Conservation (phyloP, 2,888 invertebrate genomes). For the Xylota segnis region DNA sequence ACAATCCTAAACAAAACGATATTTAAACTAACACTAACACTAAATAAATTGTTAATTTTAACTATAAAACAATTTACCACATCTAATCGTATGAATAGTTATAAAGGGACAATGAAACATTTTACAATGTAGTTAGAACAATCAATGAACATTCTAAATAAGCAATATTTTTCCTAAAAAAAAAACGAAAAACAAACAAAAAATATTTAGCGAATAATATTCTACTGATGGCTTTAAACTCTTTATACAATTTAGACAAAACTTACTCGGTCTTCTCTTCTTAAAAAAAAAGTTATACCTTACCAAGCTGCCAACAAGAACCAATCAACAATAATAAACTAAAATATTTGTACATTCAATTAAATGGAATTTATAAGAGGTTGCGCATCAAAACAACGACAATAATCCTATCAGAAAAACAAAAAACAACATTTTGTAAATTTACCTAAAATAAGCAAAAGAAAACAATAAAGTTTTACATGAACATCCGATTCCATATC, state of each 20-base stretch:
- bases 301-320: slow-evolving; percentile 60
- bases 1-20: background rate
- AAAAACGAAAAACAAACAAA: background rate
- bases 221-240: slow-evolving; percentile 67
- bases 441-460: slow-evolving; percentile 9
- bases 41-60: background rate
- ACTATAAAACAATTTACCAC: background rate
- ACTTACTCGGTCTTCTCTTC: slow-evolving; percentile 47
- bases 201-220: slow-evolving; percentile 36
- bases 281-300: slow-evolving; percentile 31
- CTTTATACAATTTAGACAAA: slow-evolving; percentile 49
- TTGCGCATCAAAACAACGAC: slow-evolving; percentile 66
- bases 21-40: background rate
- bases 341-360: slow-evolving; percentile 21
- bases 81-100: slow-evolving; percentile 14
- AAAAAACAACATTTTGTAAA: slow-evolving; percentile 20
- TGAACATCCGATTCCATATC: slow-evolving; percentile 4
- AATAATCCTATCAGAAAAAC: slow-evolving; percentile 68
- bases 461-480: slow-evolving; percentile 11
- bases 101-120: slow-evolving; percentile 41
- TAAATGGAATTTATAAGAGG: slow-evolving; percentile 50
- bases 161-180: slow-evolving; percentile 72
- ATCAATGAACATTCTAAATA: slow-evolving; percentile 72
- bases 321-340: slow-evolving; percentile 47
- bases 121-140: slow-evolving; percentile 74